phyloP scores from a whole-genome alignment of 2,113 vertebrate species.

The Myrmecophaga tridactyla region DNA sequence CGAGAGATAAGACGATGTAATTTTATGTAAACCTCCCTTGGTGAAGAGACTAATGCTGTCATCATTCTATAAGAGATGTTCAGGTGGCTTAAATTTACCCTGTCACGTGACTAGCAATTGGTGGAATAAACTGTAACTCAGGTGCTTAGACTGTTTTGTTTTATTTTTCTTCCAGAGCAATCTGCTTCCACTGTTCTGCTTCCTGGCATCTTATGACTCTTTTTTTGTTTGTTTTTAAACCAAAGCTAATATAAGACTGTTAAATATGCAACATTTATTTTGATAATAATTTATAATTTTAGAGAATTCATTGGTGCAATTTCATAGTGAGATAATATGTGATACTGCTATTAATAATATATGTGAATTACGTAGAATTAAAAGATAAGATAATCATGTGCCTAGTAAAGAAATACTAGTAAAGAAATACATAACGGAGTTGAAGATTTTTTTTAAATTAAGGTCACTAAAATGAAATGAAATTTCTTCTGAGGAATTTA shows the following conservation, averaged over 20 bases:
- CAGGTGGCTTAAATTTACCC: neutral
- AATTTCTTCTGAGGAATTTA: neutral
- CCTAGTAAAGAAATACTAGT: neutral
- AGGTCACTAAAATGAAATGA: neutral
- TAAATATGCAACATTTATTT: conserved; percentile 4
- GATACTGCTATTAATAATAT: neutral
- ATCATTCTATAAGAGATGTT: neutral
- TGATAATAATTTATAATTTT: conserved; percentile 5
- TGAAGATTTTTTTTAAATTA: neutral
- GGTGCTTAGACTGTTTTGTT: neutral
- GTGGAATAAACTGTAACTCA: neutral
- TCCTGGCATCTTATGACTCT: neutral
- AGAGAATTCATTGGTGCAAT: neutral
- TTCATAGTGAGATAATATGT: neutral
- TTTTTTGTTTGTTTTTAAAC: conserved; percentile 29
- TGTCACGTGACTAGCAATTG: neutral
- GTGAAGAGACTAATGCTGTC: neutral
- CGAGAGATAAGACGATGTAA: neutral
- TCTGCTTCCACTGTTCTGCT: neutral
- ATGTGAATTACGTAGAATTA: neutral
- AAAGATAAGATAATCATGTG: neutral
- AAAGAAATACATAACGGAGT: neutral
- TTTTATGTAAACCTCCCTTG: neutral
- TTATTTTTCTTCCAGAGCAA: neutral
- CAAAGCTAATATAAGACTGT: neutral